Base-by-base conservation (phyloP, 64 coral and sea anemone genomes). In the Actinia tenebrosa region DNA sequence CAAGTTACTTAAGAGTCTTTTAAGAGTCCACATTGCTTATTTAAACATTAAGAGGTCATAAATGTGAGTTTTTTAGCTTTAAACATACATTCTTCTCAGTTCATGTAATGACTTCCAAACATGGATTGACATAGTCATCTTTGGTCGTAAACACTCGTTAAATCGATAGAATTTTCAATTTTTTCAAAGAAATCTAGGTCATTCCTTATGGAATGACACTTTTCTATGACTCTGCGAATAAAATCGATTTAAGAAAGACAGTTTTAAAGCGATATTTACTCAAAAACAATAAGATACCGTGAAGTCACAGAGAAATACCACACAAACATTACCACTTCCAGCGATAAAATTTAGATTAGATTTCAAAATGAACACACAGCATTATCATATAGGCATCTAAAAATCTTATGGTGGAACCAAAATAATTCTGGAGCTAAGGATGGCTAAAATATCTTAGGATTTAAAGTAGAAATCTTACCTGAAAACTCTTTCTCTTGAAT, bases 381-480 rank as follows among this genome's bases (percentile, higher is more conserved):
- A 23, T 3, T 52, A 16, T 16, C 4, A 52, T 45, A 81, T 53
- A 81, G 50, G 46, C 22, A 81, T 81, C 79, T 7, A 3, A 22
- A 53, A 81, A 81, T 47, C 43, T n/a, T 50, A 45, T 81, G 43
- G 20, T 20, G 43, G 17, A 20, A 9, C 19, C 53, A 81, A 81
- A 81, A 37, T 53, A 11, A 53, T 53, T 81, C 53, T 18, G 9
- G 22, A 87, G 46, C 56, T 5, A 71, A 93, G 88, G 94, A 97
- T 97, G 94, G 88, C n/a, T 45, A 84, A 93, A 72, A 97, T 90
- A 88, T 90, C 69, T 90, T 7, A 71, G 84, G 94, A 97, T 97
- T 37, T 88, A 66, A 84, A 37, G 22, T 87, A 90, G 94, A 95
- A 96, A 71, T 93, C 86, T 93, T 89, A 89, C 71, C 89, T 60